phyloP scores from a whole-genome alignment of 2,113 vertebrate species.

The Melanostigma gelatinosum region DNA sequence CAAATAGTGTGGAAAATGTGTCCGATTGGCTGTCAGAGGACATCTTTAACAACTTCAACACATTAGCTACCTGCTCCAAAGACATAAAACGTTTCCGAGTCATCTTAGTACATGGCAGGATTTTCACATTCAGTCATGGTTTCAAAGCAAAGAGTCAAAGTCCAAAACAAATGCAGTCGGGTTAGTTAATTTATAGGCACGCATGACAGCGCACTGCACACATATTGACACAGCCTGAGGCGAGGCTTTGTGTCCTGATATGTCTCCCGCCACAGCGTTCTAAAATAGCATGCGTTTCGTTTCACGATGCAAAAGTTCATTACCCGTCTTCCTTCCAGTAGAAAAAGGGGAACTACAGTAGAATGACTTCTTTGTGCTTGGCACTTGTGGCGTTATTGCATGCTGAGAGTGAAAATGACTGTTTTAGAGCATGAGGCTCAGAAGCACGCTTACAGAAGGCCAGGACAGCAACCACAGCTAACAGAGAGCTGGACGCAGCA shows the following conservation, averaged over 20 bases:
- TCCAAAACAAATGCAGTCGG: conserved; percentile 33
- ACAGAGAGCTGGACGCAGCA: conserved; percentile 2
- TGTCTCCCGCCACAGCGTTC: conserved; percentile 31
- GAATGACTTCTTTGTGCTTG: conserved; percentile 4
- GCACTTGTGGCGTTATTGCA: too few relatives aligned
- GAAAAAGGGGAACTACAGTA: conserved; percentile 18
- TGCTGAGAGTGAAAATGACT: conserved; percentile 7
- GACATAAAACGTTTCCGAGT: conserved; percentile 38
- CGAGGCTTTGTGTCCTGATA: conserved; percentile 22
- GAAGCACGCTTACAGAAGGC: not conserved
- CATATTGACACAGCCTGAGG: conserved; percentile 17
- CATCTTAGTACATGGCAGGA: conserved; percentile 30
- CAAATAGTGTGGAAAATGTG: conserved; percentile 50
- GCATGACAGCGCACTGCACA: conserved; percentile 1
- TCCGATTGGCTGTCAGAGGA: conserved; percentile 32
- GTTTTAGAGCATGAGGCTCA: not conserved
- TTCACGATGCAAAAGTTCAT: conserved; percentile 3
- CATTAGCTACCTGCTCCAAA: conserved; percentile 40
- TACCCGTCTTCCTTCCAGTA: not conserved
- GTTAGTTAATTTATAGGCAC: conserved; percentile 34
- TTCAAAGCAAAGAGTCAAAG: conserved; percentile 30
- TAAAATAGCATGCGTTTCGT: conserved; percentile 17
- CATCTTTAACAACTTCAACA: conserved; percentile 51
- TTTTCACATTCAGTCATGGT: conserved; percentile 32
- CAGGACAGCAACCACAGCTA: not conserved